A percentile compares a stretch with the other conserved stretches of the same genome.
These are phyloP conservation scores for Chironomus tepperi DNA, from an alignment of 1,140 invertebrate species.

Conservation along the genomic window DNA sequence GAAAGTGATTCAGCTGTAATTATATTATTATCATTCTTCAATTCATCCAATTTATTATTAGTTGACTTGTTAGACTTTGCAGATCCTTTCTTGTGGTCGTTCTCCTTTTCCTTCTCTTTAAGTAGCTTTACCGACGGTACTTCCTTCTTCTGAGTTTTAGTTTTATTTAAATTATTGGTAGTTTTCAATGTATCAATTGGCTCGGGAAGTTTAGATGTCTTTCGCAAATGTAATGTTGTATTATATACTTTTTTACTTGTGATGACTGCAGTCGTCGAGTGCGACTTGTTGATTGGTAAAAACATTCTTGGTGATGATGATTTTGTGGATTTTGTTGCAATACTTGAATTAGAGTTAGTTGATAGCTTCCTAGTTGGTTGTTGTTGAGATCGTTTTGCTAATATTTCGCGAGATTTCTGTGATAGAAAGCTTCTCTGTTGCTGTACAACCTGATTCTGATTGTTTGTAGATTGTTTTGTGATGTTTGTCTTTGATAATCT, in stretches of 20 bases:
- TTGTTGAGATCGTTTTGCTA: conserved; percentile 30
- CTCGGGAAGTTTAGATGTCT: background rate
- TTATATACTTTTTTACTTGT: background rate
- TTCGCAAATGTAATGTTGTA: conserved; percentile 24
- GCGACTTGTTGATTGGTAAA: conserved; percentile 21
- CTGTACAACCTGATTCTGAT: conserved; percentile 25
- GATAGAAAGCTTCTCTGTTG: conserved; percentile 35
- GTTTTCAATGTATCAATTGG: background rate
- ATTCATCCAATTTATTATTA: conserved; percentile 25
- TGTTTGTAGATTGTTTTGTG: background rate
- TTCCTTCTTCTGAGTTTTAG: background rate
- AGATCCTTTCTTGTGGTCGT: conserved; percentile 32
- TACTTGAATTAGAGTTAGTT: conserved; percentile 24
- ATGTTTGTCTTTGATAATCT: conserved; percentile 25
- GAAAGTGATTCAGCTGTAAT: conserved; percentile 35
- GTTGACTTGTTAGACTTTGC: conserved; percentile 29
- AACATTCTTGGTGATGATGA: background rate
- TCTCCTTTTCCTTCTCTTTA: background rate
- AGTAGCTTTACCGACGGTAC: background rate
- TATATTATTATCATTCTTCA: conserved; percentile 32
- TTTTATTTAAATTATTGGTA: background rate
- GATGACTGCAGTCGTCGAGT: conserved; percentile 22
- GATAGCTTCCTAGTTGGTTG: background rate
- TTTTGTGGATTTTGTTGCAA: conserved; percentile 10
- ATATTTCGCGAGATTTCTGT: conserved; percentile 38